Base-by-base conservation (phyloP, 2,888 invertebrate genomes). In the Agonum fuliginosum region DNA sequence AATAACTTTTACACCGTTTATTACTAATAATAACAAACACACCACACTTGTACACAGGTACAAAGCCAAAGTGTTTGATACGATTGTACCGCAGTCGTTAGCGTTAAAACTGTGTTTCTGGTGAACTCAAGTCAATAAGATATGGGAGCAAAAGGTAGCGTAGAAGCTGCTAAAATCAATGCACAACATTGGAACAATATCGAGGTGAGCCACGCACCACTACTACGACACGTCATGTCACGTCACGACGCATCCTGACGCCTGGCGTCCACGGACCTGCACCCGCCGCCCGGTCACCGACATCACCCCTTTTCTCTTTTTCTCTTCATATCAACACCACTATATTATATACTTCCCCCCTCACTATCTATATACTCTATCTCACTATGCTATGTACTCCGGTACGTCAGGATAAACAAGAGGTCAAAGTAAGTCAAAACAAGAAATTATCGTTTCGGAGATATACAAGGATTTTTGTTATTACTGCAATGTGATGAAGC, bases 61-160 rank as follows among this genome's bases (percentile, higher is more conserved):
- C 41, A 74, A 65, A 20, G 75, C 75, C 75, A 75, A 75, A 75
- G 75, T 75, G 75, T 65, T 75, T 75, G 43, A 73, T 73, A 37
- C 34, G 22, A 48, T 48, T 34, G 19, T 70, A 46, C 27, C 27
- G 43, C 14, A 48, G n/a, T 43, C 72, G 51, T 72, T 41, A 67
- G 67, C 46, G 46, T 70, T 62, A 22, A 46, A 79, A 79, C 69
- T 74, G 73, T 74, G 72, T 51, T 58, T 78, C 43, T 78, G 69
- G 62, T 78, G 74, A 70, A 74, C 51, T 74, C 46, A 78, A 72
- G 58, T 71, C 46, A 72, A 76, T 71, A 34, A 88, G 89, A 88
- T 87, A 93, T 93, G 93, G 93, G 93, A 88, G 93, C 93, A 87
- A 93, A 93, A 91, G 93, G 93, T 87, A 93, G 93, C 90, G 93